Evolutionary conservation across 2,113 vertebrate genomes (phyloP).

Genomic region (zebrafish (Danio rerio)): DNA sequence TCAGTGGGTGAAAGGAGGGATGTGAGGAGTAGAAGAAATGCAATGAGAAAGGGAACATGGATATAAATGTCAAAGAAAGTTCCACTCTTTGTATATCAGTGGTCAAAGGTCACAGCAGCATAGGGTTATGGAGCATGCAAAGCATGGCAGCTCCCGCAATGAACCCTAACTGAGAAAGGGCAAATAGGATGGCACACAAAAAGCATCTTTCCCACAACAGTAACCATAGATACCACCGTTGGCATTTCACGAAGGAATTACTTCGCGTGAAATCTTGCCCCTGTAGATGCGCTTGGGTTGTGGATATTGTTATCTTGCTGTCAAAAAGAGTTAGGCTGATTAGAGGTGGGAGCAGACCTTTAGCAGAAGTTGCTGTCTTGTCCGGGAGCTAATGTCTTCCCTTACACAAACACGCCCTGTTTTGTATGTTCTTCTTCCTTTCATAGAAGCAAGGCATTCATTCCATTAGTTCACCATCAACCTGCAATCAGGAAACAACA

Average conservation of each 20-base stretch:
- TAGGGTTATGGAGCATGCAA: constrained; percentile 36
- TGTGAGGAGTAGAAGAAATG: constrained; percentile 42
- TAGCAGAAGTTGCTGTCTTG: constrained; percentile 32
- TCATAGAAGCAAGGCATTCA: constrained; percentile 17
- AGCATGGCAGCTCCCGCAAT: constrained; percentile 3
- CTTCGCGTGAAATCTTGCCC: constrained; percentile 48
- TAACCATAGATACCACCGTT: constrained; percentile 53
- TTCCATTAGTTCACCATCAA: constrained; percentile 10
- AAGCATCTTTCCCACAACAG: constrained; percentile 52
- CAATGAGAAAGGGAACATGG: constrained; percentile 42
- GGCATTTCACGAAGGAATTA: constrained; percentile 52
- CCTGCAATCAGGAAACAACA: constrained; percentile 2
- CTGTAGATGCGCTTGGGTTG: constrained; percentile 37
- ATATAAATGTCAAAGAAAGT: constrained; percentile 52
- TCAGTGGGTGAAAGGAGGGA: constrained; percentile 13
- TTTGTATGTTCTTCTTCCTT: background rate
- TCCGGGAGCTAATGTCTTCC: constrained; percentile 33
- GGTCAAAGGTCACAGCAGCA: constrained; percentile 45
- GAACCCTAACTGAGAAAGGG: constrained; percentile 32
- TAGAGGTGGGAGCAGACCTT: constrained; percentile 48
- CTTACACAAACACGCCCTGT: constrained; percentile 24
- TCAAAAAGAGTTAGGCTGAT: constrained; percentile 54
- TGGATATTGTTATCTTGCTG: constrained; percentile 50
- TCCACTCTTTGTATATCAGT: constrained; percentile 36
- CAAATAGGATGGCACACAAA: constrained; percentile 49